These are phyloP conservation scores for Ploceus nigricollis DNA, from an alignment of 2,113 vertebrate genomes.

Conservation along the genomic window DNA sequence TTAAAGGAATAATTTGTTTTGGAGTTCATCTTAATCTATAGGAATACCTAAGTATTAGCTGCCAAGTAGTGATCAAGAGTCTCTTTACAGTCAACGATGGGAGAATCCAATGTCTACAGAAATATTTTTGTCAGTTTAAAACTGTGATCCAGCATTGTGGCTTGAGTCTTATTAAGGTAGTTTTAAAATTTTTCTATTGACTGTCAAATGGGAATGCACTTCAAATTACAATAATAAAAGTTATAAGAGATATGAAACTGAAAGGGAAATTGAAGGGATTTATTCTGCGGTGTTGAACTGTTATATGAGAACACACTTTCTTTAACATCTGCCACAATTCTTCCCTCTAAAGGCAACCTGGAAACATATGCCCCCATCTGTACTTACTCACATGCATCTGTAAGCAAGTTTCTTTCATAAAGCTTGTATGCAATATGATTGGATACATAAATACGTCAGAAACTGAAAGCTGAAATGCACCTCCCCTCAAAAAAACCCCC, in stretches of 20 bases:
- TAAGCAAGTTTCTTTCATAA: neutral
- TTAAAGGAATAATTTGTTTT: neutral
- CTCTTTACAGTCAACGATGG: neutral
- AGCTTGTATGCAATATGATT: neutral
- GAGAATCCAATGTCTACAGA: neutral
- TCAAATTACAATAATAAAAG: neutral
- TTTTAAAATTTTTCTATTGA: neutral
- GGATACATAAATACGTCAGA: neutral
- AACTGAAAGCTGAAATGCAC: neutral
- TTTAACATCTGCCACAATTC: neutral
- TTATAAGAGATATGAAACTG: neutral
- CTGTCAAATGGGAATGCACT: neutral
- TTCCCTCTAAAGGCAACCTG: neutral
- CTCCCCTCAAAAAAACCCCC: neutral
- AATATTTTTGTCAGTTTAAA: neutral
- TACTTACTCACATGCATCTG: neutral
- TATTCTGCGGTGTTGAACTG: neutral
- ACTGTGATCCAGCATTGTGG: neutral
- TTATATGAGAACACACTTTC: neutral
- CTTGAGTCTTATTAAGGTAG: neutral
- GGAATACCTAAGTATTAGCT: neutral
- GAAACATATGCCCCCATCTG: neutral
- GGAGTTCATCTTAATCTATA: neutral
- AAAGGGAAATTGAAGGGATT: neutral
- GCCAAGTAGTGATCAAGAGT: neutral